phyloP scores from a whole-genome alignment of 2,113 vertebrate genomes.

The Sarotherodon lohbergeri region DNA sequence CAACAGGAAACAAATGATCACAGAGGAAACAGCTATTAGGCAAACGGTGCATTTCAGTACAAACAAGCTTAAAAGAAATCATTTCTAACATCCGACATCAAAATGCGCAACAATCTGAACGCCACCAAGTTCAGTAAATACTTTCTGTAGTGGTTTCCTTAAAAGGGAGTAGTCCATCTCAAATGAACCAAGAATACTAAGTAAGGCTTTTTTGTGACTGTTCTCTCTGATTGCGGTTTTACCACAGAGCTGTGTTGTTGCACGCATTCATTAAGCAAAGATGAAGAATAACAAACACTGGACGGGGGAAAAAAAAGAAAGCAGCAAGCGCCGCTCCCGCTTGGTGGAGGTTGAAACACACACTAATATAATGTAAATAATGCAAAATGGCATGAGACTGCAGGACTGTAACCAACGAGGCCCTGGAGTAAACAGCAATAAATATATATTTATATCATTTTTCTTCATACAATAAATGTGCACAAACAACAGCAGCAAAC shows the following conservation, averaged over 20 bases:
- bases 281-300: conserved; percentile 29
- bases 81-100: neutral
- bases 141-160: conserved; percentile 22
- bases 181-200: conserved; percentile 37
- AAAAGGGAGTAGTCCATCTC: conserved; percentile 11
- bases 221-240: conserved; percentile 33
- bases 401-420: neutral
- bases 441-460: neutral
- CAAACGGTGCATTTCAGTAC: neutral
- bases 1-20: conserved; percentile 5
- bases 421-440: neutral
- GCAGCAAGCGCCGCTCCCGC: neutral
- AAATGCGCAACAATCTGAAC: neutral
- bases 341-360: neutral
- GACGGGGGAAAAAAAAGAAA: neutral
- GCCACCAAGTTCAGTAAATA: neutral
- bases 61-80: neutral
- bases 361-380: neutral
- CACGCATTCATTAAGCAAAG: conserved; percentile 28
- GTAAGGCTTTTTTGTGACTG: neutral
- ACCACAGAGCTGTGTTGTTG: conserved; percentile 13
- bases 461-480: neutral
- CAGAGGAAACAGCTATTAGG: conserved; percentile 6
- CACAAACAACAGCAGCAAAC: conserved; percentile 6
- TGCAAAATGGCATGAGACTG: neutral